Conservation (phyloP, 2,113 vertebrate species). For the Solea solea region DNA sequence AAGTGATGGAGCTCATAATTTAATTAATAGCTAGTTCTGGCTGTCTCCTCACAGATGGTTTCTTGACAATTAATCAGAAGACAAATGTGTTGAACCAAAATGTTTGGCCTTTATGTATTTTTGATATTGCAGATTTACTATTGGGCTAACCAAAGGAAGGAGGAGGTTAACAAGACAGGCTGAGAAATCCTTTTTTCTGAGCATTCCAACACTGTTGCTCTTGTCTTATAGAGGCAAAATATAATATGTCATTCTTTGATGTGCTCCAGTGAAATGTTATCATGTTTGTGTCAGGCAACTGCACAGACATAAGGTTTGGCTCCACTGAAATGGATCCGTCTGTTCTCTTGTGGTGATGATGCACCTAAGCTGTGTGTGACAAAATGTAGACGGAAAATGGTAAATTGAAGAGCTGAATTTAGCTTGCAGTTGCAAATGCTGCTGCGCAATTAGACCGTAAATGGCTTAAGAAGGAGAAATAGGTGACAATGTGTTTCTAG, state of each 20-base stretch:
- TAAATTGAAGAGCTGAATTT: conserved; percentile 41
- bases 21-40: conserved; percentile 18
- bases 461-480: conserved; percentile 32
- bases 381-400: conserved; percentile 37
- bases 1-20: conserved; percentile 17
- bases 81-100: conserved; percentile 18
- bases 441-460: conserved; percentile 28
- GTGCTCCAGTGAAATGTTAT: conserved; percentile 65
- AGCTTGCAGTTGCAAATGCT: conserved; percentile 31
- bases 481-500: conserved; percentile 35
- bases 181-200: conserved; percentile 43
- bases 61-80: conserved; percentile 29
- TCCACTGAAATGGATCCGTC: conserved; percentile 53
- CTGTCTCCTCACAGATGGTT: conserved; percentile 21
- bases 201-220: conserved; percentile 28
- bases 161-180: conserved; percentile 32
- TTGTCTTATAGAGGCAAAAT: conserved; percentile 48
- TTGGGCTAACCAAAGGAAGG: background rate
- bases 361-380: conserved; percentile 39
- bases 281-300: conserved; percentile 64
- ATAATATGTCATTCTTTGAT: conserved; percentile 64
- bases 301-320: conserved; percentile 62
- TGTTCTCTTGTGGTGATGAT: conserved; percentile 28
- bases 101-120: conserved; percentile 18
- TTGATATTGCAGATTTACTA: conserved; percentile 14